Base-by-base conservation (phyloP, 2,113 vertebrate species). In the Gasterosteus nipponicus region DNA sequence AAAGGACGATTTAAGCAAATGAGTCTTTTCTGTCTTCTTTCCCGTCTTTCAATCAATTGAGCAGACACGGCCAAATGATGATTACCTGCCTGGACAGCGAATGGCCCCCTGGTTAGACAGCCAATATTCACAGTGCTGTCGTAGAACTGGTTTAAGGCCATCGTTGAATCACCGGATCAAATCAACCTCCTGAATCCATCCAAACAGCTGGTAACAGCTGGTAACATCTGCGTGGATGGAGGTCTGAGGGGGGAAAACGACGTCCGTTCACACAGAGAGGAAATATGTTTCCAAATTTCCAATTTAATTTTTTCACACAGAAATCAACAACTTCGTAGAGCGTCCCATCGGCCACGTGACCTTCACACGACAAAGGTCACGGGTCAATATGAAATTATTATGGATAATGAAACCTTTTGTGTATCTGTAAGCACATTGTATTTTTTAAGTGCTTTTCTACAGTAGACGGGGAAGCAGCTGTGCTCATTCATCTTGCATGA, bases 1-100 rank as follows among this genome's bases (percentile, higher is more conserved):
- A 80, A 46, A 53, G 76, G 69, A 46, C 73, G 29, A 77, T 77
- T 69, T 46, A 39, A 62, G 35, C 68, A 62, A 75, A 83, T 47
- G 70, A 26, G 54, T 56, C 39, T 33, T 39, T 54, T 14, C 58
- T 19, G 9, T 15, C 39, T 26, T 58, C 53, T 51, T 26, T 26
- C 51, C 46, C 5, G 41, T 59, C 6, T 2, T 41, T 65, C 44
- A 14, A 53, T 64, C 44, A 53, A 54, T 80, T 51, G 47, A 39
- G 47, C 42, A 31, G 68, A 57, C 67, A 33, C 16, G 39, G 63
- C 58, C 58, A 31, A 58, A 2, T 0, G 7, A 46, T 49, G 33
- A 44, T 15, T 42, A 0, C 2, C 49, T 69, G 64, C 38, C 66
- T 15, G 44, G 18, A 69, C 64, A 47, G 5, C 15, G 18, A 47